Base-by-base conservation (phyloP, 2,113 vertebrate species). In the Gopherus flavomarginatus region DNA sequence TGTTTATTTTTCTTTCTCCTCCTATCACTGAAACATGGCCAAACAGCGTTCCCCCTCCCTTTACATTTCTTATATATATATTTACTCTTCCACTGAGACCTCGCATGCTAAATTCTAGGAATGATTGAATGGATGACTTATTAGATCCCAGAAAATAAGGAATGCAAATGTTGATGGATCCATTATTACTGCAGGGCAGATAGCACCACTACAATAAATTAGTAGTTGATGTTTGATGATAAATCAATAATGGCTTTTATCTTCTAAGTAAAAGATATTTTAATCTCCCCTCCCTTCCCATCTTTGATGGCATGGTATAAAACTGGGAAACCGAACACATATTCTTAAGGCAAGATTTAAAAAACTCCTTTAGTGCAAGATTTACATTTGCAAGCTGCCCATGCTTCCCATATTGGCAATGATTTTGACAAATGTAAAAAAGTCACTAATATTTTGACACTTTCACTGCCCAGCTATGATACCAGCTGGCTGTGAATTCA, bases 401-500 rank as follows among this genome's bases (percentile, higher is more conserved):
- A 97, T 97, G 97, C 98, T 98, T 98, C 97, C 97, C 97, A 88
- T 98, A 98, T 98, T 98, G 98, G 98, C 98, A 98, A 98, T 97
- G 98, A 98, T 97, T 98, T 98, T 98, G 98, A 98, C 98, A 98
- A 98, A 99, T 98, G 97, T 97, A 98, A 98, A 98, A 98, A 98
- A 98, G 98, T 98, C 98, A 99, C 98, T 98, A 99, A 98, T 99
- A 99, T 99, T 98, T 98, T 99, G 98, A 98, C 98, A 99, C 98
- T 98, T 98, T 98, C 97, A 95, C 98, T 98, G 98, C 98, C 98
- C 98, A 98, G 97, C 97, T 98, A 98, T 99, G 99, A 99, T 99
- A 99, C 99, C 99, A 99, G 99, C 99, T 99, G 99, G 99, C 99
- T 99, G 99, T 97, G 98, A 99, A 99, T 98, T 98, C 96, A 97